Evolutionary conservation across 2,113 vertebrate genomes (phyloP).

Genomic region (Motacilla tschutschensis): DNA sequence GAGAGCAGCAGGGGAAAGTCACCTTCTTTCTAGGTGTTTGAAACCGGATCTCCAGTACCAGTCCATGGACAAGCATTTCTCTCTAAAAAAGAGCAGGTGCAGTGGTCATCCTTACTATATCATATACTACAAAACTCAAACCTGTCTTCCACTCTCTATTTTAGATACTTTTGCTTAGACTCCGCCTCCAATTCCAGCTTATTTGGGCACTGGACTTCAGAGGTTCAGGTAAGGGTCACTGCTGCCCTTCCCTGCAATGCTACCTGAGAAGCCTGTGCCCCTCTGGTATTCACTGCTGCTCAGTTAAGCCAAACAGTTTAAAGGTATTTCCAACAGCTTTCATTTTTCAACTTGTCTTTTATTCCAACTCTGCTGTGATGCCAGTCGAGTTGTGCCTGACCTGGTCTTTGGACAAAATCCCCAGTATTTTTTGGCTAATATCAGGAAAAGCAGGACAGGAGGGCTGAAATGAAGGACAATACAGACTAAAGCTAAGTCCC

Average conservation of each 20-base stretch:
- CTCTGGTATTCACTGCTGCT: neutral
- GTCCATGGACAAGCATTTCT: neutral
- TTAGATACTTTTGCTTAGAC: neutral
- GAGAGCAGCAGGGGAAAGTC: neutral
- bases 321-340: neutral
- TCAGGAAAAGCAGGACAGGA: neutral
- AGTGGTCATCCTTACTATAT: neutral
- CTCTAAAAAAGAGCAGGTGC: neutral
- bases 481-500: neutral
- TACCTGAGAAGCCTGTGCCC: neutral
- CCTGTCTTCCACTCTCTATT: neutral
- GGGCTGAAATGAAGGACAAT: neutral
- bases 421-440: neutral
- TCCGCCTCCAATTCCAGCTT: neutral
- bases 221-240: neutral
- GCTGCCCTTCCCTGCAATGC: neutral
- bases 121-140: neutral
- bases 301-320: neutral
- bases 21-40: neutral
- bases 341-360: neutral
- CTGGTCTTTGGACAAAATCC: neutral
- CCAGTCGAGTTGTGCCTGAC: neutral
- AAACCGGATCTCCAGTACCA: neutral
- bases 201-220: neutral
- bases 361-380: neutral